A percentile compares a stretch with the other conserved stretches of the same genome.
These are phyloP conservation scores for Aethina tumida DNA, from an alignment of 1,140 invertebrate genomes.

Conservation along the genomic window DNA sequence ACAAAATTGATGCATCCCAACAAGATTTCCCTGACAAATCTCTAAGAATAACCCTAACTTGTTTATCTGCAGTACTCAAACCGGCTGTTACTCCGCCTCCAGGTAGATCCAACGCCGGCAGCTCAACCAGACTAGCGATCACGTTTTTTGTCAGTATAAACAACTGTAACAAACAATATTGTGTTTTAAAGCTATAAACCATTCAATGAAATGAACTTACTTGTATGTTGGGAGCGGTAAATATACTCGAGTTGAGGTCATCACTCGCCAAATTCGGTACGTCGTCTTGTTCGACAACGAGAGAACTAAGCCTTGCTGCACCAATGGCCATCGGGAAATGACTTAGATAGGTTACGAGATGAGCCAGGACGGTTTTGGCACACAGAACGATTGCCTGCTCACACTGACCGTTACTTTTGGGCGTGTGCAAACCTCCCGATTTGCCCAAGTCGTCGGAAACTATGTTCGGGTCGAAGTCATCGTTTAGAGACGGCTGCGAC, in stretches of 20 bases:
- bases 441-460: slow-evolving; percentile 52
- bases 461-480: slow-evolving; percentile 64
- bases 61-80: slow-evolving; percentile 50
- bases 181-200: neutral
- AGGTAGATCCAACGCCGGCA: slow-evolving; percentile 75
- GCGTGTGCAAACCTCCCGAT: slow-evolving; percentile 20
- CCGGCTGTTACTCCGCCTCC: slow-evolving; percentile 75
- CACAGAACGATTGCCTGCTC: slow-evolving; percentile 50
- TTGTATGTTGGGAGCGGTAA: slow-evolving; percentile 77
- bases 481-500: slow-evolving; percentile 34
- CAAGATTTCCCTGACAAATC: slow-evolving; percentile 94
- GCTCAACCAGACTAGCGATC: slow-evolving; percentile 83
- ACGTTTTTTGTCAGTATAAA: slow-evolving; percentile 78
- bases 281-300: slow-evolving; percentile 89
- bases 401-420: slow-evolving; percentile 39
- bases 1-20: slow-evolving; percentile 90
- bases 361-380: slow-evolving; percentile 61
- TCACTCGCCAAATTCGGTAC: slow-evolving; percentile 60
- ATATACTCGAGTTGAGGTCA: slow-evolving; percentile 68
- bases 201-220: slow-evolving; percentile 29
- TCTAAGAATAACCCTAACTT: slow-evolving; percentile 77
- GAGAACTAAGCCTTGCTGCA: slow-evolving; percentile 69
- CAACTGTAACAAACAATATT: slow-evolving; percentile 50
- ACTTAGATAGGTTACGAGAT: slow-evolving; percentile 77
- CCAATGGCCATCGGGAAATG: slow-evolving; percentile 87